Percentiles rank a stretch among this genome's conserved stretches.
These are phyloP conservation scores for Euleptes europaea DNA, from an alignment of 2,113 vertebrate genomes.

Conservation along the genomic window DNA sequence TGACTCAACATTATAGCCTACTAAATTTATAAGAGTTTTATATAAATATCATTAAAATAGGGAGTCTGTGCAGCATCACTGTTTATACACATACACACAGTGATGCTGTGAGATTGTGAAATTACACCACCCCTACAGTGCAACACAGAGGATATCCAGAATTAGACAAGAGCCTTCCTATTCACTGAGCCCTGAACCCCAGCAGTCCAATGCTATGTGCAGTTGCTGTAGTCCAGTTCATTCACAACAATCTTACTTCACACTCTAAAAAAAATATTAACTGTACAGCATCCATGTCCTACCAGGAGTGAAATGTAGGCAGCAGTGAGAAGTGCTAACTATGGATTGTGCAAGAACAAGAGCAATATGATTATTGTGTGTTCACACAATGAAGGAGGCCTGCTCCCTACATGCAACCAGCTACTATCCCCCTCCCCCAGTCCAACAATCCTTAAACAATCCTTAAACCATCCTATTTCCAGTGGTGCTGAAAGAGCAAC, in stretches of 20 bases:
- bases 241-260: neutral
- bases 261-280: neutral
- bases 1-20: no score
- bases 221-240: no score
- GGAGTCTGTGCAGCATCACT: no score
- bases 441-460: neutral
- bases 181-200: no score
- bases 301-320: neutral
- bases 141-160: no score
- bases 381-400: neutral
- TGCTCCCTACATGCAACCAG: neutral
- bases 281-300: neutral
- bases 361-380: neutral
- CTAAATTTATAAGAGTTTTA: no score
- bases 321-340: neutral
- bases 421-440: neutral
- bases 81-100: no score
- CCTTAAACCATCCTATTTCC: neutral
- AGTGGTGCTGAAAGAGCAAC: neutral
- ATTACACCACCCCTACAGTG: no score
- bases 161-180: no score
- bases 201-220: no score
- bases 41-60: no score
- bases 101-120: no score
- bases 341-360: neutral